Conservation (phyloP, 2,797 vertebrate species). For the Acanthopagrus latus region DNA sequence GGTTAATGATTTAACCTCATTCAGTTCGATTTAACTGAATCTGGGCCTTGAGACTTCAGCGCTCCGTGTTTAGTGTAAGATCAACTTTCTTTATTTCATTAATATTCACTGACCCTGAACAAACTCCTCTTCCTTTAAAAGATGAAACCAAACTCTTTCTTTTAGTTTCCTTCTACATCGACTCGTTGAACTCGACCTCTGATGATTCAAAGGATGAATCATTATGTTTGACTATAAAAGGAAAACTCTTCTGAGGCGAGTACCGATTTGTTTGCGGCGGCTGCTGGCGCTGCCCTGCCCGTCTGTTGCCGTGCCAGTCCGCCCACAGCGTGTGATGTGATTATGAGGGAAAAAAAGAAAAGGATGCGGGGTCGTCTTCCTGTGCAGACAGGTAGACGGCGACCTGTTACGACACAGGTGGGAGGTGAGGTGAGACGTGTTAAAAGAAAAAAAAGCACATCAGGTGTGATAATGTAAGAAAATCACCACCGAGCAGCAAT, state of each 20-base stretch:
- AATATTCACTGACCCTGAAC: not conserved
- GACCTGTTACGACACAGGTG: constrained; percentile 24
- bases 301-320: constrained; percentile 46
- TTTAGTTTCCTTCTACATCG: not conserved
- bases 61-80: not conserved
- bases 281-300: constrained; percentile 9
- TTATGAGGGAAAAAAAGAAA: not conserved
- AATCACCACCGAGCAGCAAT: not conserved
- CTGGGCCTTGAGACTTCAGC: no score
- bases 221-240: constrained; percentile 6
- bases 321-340: constrained; percentile 25
- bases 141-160: constrained; percentile 5
- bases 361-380: constrained; percentile 17
- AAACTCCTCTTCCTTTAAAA: not conserved
- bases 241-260: constrained; percentile 14
- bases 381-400: constrained; percentile 56
- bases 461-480: not conserved
- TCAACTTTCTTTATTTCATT: not conserved
- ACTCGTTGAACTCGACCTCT: constrained; percentile 14
- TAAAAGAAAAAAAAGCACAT: not conserved
- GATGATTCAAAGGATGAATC: constrained; percentile 52
- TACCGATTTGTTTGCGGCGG: constrained; percentile 25
- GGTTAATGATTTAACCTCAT: not conserved
- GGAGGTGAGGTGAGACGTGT: not conserved
- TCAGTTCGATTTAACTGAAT: not conserved